Base-by-base conservation (phyloP, 2,888 invertebrate species). In the Ischnura elegans region DNA sequence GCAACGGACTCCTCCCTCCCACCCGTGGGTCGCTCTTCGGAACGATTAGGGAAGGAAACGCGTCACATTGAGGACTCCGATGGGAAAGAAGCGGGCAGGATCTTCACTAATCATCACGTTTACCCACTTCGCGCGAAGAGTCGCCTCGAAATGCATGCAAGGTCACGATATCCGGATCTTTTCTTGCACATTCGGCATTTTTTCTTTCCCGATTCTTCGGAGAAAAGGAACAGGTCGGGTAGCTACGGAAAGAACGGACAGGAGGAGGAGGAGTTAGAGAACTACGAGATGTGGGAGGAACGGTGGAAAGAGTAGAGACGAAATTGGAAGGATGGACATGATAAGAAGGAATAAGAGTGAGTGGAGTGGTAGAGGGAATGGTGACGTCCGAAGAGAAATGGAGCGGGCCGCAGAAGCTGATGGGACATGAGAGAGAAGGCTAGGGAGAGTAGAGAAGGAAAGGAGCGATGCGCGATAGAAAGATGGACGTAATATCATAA, bases 371-470 rank as follows among this genome's bases (percentile, higher is more conserved):
- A 16, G n/a, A 61, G 61, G n/a, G 36, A 76, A 76, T 29, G 76
- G 90, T 90, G 90, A 90, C 90, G 90, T 55, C 55, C 43, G 90
- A 90, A 90, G 90, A 90, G 90, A 90, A 90, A 90, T 90, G 90
- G 90, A 61, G 90, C 61, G 90, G 43, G n/a, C 86, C 86, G 61
- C 61, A 43, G 90, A 90, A n/a, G 61, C 45, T 86, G 86, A 45
- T 90, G 90, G 90, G 87, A 87, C 87, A 55, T 55, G 46, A 55
- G 90, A 90, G 90, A 13, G 25, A 46, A 86, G 45, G 90, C 61
- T 55, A 66, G 43, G 61, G 61, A 43, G 61, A 61, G 90, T 36
- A 16, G 87, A 36, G 8, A 19, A 25, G 13, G 66, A 61, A n/a
- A 61, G 61, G 8, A 61, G 21, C 5, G 61, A 36, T 36, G 76